Base-by-base conservation (phyloP, 1,140 invertebrate genomes). In the Apis laboriosa region DNA sequence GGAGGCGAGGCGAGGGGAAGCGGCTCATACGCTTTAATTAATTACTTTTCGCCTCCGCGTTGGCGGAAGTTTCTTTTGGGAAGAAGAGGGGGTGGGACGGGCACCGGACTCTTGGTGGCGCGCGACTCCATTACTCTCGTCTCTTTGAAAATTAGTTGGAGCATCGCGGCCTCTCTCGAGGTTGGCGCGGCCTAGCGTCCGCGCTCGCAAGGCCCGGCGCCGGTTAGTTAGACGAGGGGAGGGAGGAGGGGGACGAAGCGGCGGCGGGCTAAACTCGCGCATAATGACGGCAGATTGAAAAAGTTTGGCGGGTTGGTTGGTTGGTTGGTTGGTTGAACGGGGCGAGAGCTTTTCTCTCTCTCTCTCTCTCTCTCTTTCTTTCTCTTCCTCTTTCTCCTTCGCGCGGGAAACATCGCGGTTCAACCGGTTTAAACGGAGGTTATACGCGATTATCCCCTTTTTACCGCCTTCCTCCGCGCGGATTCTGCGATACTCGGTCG, bases 261-360 rank as follows among this genome's bases (percentile, higher is more conserved):
- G 83, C 49, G 76, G 83, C 49, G 76, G 60, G 80, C 82, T 77
- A 83, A 91, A 90, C 87, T 91, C 74, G 80, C 77, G 87, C 82
- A 90, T 92, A 93, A 92, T 92, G 92, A 91, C 85, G 86, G 84
- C 84, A 92, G 89, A 93, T 93, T 93, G 90, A 92, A 93, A 92
- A 92, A 92, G 88, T 93, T 92, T 89, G 77, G 78, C 74, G 80
- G 71, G 21, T 51, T 61, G 21, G 66, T 12, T 56, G 77, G 43
- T 66, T 60, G 71, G 21, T 51, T 61, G 21, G 66, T 12, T 56
- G 77, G 43, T 66, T 60, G 80, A 68, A 63, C 70, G 49, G n/a
- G 83, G 49, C 61, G 66, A 43, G 60, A 77, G 12, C 67, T 81
- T 84, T 80, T 80, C 80, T 84, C 77, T 78, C 66, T 70, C 49